Evolutionary conservation across 2,888 invertebrate species (phyloP).

Genomic region (Lithophane semibrunnea): DNA sequence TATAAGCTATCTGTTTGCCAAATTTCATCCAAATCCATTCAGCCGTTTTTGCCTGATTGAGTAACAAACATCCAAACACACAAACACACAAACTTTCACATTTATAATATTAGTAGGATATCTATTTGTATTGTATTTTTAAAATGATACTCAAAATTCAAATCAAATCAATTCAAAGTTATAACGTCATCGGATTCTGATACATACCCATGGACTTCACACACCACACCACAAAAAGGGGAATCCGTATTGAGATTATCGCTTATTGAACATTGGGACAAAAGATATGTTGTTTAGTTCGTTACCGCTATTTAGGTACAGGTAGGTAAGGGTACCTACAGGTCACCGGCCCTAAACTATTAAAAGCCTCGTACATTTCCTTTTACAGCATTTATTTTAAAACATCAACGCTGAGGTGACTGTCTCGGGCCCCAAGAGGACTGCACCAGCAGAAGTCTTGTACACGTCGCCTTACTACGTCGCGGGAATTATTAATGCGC

Average conservation of each 20-base stretch:
- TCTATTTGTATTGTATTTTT: no score
- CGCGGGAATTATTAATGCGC: slow-evolving; percentile 71
- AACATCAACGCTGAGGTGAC: slow-evolving; percentile 16
- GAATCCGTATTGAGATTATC: neutral
- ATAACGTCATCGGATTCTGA: neutral
- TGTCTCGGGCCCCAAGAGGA: slow-evolving; percentile 33
- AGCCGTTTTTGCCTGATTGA: no score
- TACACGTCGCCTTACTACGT: slow-evolving; percentile 59
- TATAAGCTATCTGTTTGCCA: no score
- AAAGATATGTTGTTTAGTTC: neutral
- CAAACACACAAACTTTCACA: no score
- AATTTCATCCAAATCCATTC: no score
- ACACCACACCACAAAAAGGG: neutral
- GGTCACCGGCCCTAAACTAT: no score
- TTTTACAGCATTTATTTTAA: slow-evolving; percentile 24
- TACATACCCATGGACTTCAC: neutral
- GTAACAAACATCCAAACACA: no score
- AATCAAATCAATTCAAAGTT: no score
- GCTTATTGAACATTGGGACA: no score
- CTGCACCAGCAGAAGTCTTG: slow-evolving; percentile 42
- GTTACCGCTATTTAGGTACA: neutral
- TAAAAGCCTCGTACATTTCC: slow-evolving; percentile 5
- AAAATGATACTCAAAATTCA: no score
- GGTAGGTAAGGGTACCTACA: no score
- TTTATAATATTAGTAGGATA: no score